phyloP scores from a whole-genome alignment of 2,888 invertebrate species.

The Andrena minutula region DNA sequence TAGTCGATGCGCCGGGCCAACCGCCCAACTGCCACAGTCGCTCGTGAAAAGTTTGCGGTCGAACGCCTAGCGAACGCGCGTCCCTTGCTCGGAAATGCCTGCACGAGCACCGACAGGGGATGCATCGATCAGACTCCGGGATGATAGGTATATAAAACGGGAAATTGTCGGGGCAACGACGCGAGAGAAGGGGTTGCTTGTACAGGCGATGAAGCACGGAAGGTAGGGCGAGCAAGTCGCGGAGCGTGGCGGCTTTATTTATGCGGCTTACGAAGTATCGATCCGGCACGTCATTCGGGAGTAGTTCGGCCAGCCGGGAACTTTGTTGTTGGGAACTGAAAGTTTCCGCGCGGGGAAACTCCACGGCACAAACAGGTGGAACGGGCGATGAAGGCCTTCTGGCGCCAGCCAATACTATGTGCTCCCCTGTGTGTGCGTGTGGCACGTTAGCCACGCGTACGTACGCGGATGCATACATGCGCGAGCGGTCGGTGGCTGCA shows the following conservation, averaged over 20 bases:
- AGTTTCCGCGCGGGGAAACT: constrained; percentile 74
- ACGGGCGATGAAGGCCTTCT: constrained; percentile 73
- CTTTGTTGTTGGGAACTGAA: constrained; percentile 76
- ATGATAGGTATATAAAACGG: constrained; percentile 30
- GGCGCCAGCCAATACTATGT: constrained; percentile 70
- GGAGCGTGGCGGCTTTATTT: constrained; percentile 68
- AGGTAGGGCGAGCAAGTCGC: constrained; percentile 46
- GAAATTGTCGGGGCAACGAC: not conserved
- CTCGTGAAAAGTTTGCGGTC: not conserved
- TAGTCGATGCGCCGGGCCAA: not conserved
- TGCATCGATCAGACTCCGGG: not conserved
- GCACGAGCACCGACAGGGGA: not conserved
- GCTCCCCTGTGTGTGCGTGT: not conserved
- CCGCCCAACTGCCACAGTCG: not conserved
- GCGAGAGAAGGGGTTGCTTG: constrained; percentile 18
- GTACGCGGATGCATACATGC: not conserved
- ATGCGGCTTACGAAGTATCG: constrained; percentile 74
- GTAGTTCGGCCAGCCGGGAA: constrained; percentile 74
- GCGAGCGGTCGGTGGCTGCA: not conserved
- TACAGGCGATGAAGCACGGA: constrained; percentile 52
- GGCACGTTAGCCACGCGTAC: not conserved
- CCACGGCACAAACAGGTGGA: constrained; percentile 77
- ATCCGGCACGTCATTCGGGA: constrained; percentile 73
- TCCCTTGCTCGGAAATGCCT: not conserved
- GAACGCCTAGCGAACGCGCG: too few species aligned